Evolutionary conservation across 2,113 vertebrate species (phyloP), one percentile per base, ranked within the genome.

Genomic region (Emberiza fucata): DNA sequence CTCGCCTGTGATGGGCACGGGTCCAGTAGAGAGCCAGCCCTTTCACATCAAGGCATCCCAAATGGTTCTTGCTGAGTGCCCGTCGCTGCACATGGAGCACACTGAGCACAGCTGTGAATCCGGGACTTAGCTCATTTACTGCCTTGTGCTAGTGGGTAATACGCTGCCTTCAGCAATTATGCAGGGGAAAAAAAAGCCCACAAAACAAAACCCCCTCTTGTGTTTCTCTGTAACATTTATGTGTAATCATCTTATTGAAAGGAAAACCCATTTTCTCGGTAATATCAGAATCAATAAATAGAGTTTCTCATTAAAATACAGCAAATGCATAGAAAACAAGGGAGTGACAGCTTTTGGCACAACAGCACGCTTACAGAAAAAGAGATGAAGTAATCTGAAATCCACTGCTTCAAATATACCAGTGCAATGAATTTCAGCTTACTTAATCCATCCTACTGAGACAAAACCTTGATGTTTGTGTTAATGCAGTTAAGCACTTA

Each of bases 271-370:
- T 90, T 96, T 92, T 88, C 68, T 78, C 1, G 12, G 56, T 78
- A 75, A 78, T 93, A 90, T 48, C 64, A 56, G 88, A 83, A 95
- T 92, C 77, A 93, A 88, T 92, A 88, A 90, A 85, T 80, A 59
- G 47, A 82, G 24, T 88, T 90, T 88, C 82, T 93, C 31, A 40
- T 82, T 93, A 56, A 92, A 71, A 81, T 78, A 76, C 17, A 69
- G 53, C 40, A 90, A 96, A 92, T 68, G 54, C 16, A 24, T 51
- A 45, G 69, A 86, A 95, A 93, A 84, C 39, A 68, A 70, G 29
- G 28, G 72, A 90, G 51, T 92, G 77, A 66, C 76, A 86, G 64
- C n/a, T 93, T 90, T 68, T 81, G 61, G 76, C 72, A 90, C 64
- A 81, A 90, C 75, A 71, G 29, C 59, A 73, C 13, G 19, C 75